Conservation (phyloP, 64 coral and sea anemone genomes). For the Pocillopora damicornis region DNA sequence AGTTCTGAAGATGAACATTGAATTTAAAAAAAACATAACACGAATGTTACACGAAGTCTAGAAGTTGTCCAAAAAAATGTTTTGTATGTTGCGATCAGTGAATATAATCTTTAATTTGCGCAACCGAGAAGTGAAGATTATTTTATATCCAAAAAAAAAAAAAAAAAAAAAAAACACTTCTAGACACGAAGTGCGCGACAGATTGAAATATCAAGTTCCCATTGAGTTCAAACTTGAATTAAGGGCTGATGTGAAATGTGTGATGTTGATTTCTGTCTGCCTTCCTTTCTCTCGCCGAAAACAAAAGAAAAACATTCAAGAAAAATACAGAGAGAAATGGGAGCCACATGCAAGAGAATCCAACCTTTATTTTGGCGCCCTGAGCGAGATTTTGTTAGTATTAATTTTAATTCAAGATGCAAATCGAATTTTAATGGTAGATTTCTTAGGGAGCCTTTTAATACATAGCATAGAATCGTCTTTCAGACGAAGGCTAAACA, state of each 20-base stretch:
- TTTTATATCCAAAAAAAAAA: background rate
- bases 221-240: constrained; percentile 12
- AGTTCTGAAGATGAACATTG: constrained; percentile 77
- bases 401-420: background rate
- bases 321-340: background rate
- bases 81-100: too few relatives aligned
- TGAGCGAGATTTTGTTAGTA: background rate
- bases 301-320: background rate
- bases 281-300: background rate
- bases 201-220: constrained; percentile 15
- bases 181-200: background rate
- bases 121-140: background rate
- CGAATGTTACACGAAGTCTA: too few relatives aligned
- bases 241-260: too few relatives aligned
- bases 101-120: too few relatives aligned
- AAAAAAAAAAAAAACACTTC: too few relatives aligned
- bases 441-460: background rate
- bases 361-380: background rate
- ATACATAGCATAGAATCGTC: background rate
- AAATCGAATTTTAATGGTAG: constrained; percentile 5
- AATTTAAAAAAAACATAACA: background rate
- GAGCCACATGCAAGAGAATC: background rate
- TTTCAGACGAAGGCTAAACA: constrained; percentile 34
- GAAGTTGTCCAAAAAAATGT: too few relatives aligned
- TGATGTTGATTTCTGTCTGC: too few relatives aligned